Base-by-base conservation (phyloP, 1,140 invertebrate genomes). In the Drosophila bifasciata region DNA sequence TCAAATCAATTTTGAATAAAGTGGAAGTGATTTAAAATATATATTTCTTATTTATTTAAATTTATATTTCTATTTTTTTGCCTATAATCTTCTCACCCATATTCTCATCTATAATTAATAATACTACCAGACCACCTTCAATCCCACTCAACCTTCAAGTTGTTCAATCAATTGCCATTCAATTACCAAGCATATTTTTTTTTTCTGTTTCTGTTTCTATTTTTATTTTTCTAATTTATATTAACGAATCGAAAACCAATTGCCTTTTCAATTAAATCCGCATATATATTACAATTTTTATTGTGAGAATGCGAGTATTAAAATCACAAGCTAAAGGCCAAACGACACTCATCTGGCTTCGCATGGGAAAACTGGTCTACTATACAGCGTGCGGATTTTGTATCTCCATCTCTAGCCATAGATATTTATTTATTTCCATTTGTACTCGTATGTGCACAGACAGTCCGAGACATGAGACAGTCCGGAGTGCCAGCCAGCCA, bases 351-450 rank as follows among this genome's bases (percentile, higher is more conserved):
- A 55, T 43, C 60, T 40, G 25, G 40, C 49, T 39, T 60, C 68
- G 15, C 52, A 52, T 50, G 79, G 41, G 32, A 13, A 70, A 84
- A 83, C 79, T 83, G 79, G 79, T 83, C 79, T 48, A 74, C n/a
- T n/a, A n/a, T n/a, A n/a, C n/a, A n/a, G n/a, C 45, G 25, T 66
- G 61, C 15, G 45, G 46, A 16, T 21, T 21, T 7, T 9, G 45
- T 52, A 50, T 70, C 64, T 55, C 40, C 40, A 28, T 62, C 50
- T 74, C 69, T 50, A n/a, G n/a, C n/a, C n/a, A 23, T 45, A 44
- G 49, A 15, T 21, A 57, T 16, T 49, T 21, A 57, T 16, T 49
- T 69, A 36, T 49, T 68, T 63, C 62, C 49, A 56, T 69, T 50
- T 68, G 51, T n/a, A n/a, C n/a, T n/a, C n/a, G n/a, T 15, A 43